Percentiles rank a stretch among this genome's conserved stretches.
These are phyloP conservation scores for Erinaceus europaeus DNA, from an alignment of 2,113 vertebrate species.

Conservation along the genomic window DNA sequence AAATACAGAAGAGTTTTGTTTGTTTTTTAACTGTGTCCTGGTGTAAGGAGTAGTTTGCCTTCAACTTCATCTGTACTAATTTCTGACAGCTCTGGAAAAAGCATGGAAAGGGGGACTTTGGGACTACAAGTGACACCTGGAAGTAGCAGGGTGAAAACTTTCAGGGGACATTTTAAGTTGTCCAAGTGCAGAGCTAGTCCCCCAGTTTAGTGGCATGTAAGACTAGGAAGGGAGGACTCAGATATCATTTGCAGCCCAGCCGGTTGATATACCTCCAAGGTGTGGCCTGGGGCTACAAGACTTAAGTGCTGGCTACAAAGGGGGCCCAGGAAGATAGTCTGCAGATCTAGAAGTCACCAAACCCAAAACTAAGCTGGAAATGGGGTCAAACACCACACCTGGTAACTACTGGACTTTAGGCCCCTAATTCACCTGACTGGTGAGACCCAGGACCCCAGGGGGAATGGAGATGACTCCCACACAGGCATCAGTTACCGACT, in stretches of 20 bases:
- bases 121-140: neutral
- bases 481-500: too few relatives aligned
- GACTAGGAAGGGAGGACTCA: too few relatives aligned
- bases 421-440: neutral
- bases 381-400: neutral
- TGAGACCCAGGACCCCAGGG: too few relatives aligned
- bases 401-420: neutral
- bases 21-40: neutral
- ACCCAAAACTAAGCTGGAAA: neutral
- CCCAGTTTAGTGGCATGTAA: too few relatives aligned
- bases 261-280: neutral
- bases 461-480: neutral
- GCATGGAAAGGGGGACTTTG: neutral
- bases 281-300: fast-evolving
- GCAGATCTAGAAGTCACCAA: neutral
- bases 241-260: too few relatives aligned
- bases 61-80: neutral
- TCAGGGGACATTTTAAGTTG: neutral
- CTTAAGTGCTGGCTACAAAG: neutral
- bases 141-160: neutral
- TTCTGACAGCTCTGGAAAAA: neutral
- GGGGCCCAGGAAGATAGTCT: neutral
- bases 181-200: too few relatives aligned
- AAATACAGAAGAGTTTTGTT: neutral
- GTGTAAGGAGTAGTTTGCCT: neutral